Percentiles rank a stretch among this genome's conserved stretches.
These are phyloP conservation scores for Silurus meridionalis DNA, from an alignment of 2,113 vertebrate genomes.

Conservation along the genomic window DNA sequence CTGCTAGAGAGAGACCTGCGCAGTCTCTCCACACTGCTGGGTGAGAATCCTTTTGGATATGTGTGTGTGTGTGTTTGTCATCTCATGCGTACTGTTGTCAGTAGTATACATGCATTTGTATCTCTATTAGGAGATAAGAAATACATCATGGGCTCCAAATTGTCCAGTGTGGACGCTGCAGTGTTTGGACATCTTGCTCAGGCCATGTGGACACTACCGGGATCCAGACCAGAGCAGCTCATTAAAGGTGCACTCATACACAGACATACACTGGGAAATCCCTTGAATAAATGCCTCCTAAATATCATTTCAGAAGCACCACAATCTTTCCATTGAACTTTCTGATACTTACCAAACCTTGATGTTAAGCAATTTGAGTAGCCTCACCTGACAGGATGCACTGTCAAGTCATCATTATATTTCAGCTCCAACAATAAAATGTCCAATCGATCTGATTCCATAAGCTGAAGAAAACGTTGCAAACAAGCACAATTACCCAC, in stretches of 20 bases:
- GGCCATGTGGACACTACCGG: constrained; percentile 97
- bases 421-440: background rate
- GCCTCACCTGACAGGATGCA: background rate
- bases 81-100: background rate
- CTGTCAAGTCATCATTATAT: background rate
- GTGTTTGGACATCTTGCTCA: constrained; percentile 95
- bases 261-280: constrained; percentile 40
- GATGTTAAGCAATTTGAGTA: background rate
- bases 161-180: constrained; percentile 91
- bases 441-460: background rate
- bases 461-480: background rate
- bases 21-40: constrained; percentile 88
- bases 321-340: background rate
- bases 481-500: background rate
- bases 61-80: background rate
- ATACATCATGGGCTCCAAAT: constrained; percentile 93
- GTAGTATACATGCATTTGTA: background rate
- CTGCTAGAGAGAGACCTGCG: constrained; percentile 99
- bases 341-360: background rate
- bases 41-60: constrained; percentile 63
- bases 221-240: constrained; percentile 88
- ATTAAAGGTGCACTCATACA: constrained; percentile 84
- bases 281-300: too few species aligned
- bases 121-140: constrained; percentile 88
- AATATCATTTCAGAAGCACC: background rate